Base-by-base conservation (phyloP, 1,140 invertebrate species). In the Drosophila sucinea region DNA sequence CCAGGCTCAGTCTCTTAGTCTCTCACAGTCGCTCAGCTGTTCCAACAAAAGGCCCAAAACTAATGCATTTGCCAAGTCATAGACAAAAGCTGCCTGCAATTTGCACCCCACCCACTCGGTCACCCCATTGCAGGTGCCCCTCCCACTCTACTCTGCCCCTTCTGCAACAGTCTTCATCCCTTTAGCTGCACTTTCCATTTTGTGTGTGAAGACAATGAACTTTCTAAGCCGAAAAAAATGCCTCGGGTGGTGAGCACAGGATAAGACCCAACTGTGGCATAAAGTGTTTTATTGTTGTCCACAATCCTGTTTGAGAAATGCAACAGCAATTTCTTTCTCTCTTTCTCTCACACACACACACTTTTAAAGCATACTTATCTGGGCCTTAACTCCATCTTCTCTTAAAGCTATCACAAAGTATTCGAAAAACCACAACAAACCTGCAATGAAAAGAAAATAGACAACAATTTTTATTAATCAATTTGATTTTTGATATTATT, bases 171-270 rank as follows among this genome's bases (percentile, higher is more conserved):
- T 51, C 44, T 51, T 51, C 44, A 51, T 27, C 44, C 44, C 44
- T 25, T 51, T 51, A 51, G 55, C 55, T 57, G 55, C 73, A 77
- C 74, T 77, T 77, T 77, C 67, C 74, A 77, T 76, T 76, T 76
- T 76, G 57, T 74, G 57, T 74, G 41, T 7, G 51, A 77, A 77
- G 75, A 77, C 75, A 77, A 77, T 77, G 75, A 77, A 77, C 75
- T 71, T 77, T 77, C 73, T 64, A 70, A 77, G 65, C 65, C 64
- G 68, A 67, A 61, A 73, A 44, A 51, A 51, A 51, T 27, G 23
- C 44, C 44, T 51, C n/a, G 44, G 44, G 23, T 27, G 23, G 8
- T 51, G 11, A 17, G 23, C 51, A 62, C 47, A 62, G 71, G 71
- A 60, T 55, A 6, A 30, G 40, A 27, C 27, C n/a, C 57, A 23